These are phyloP conservation scores for Steinernema carpocapsae DNA, from an alignment of 2,888 invertebrate genomes.

Conservation along the genomic window DNA sequence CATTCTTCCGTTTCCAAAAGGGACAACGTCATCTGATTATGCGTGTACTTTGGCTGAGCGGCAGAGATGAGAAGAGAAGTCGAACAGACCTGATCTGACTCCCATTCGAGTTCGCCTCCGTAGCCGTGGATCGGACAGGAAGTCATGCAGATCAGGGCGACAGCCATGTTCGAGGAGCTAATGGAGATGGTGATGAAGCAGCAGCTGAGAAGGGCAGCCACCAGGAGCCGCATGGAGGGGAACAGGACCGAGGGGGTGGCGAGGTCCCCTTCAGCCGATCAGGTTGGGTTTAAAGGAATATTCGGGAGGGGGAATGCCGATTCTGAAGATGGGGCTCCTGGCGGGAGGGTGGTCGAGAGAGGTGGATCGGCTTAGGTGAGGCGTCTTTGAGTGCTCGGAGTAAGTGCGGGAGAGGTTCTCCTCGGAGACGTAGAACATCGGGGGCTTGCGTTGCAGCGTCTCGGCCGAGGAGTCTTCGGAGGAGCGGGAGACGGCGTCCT, in stretches of 20 bases:
- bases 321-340: conserved; percentile 55
- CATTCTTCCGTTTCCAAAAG: conserved; percentile 12
- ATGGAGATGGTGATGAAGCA: conserved; percentile 66
- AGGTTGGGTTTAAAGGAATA: conserved; percentile 34
- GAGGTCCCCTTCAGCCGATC: conserved; percentile 34
- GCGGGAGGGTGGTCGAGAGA: conserved; percentile 53
- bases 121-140: conserved; percentile 65
- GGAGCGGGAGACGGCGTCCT: neutral
- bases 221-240: conserved; percentile 64
- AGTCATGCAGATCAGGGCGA: conserved; percentile 68
- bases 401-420: conserved; percentile 5
- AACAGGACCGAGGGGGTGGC: conserved; percentile 55
- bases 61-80: neutral
- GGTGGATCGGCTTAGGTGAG: conserved; percentile 15
- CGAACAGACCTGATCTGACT: conserved; percentile 50
- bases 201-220: conserved; percentile 64
- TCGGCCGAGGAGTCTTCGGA: neutral
- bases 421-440: conserved; percentile 25
- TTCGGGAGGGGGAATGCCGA: conserved; percentile 43
- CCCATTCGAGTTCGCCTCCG: conserved; percentile 57
- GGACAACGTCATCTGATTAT: conserved; percentile 18
- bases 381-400: neutral
- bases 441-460: neutral
- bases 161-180: conserved; percentile 63
- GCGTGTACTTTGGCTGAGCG: neutral